phyloP scores from a whole-genome alignment of 2,113 vertebrate species.

The Lipophrys pholis region DNA sequence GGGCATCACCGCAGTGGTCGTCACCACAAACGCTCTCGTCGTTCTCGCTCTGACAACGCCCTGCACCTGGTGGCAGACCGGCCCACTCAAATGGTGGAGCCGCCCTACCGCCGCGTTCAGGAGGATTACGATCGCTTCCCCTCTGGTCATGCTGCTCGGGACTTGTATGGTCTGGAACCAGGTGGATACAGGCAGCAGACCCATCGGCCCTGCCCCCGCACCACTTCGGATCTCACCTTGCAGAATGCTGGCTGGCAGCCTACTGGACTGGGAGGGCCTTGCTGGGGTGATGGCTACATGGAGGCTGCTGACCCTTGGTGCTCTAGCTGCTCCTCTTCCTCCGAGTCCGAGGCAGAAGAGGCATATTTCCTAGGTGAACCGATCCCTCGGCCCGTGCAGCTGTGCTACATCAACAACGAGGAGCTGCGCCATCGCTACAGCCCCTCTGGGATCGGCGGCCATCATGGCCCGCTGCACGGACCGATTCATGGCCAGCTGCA shows the following conservation, averaged over 20 bases:
- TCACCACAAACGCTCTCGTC: slow-evolving; percentile 88
- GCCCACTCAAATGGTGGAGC: slow-evolving; percentile 87
- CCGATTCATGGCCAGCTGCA: slow-evolving; percentile 90
- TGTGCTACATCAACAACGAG: slow-evolving; percentile 94
- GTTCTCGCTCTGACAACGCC: slow-evolving; percentile 95
- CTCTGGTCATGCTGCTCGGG: slow-evolving; percentile 87
- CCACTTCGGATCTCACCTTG: slow-evolving; percentile 95
- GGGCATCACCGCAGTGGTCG: slow-evolving; percentile 86
- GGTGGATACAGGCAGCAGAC: slow-evolving; percentile 85
- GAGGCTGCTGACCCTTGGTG: slow-evolving; percentile 91
- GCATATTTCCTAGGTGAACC: slow-evolving; percentile 95
- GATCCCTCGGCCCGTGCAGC: slow-evolving; percentile 92
- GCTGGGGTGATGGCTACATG: slow-evolving; percentile 82
- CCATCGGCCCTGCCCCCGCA: slow-evolving; percentile 92
- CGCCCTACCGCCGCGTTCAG: slow-evolving; percentile 86
- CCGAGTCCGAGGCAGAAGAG: slow-evolving; percentile 94
- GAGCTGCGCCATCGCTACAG: slow-evolving; percentile 95
- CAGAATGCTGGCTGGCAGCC: slow-evolving; percentile 94
- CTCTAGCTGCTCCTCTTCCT: slow-evolving; percentile 97
- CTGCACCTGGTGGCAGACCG: slow-evolving; percentile 93
- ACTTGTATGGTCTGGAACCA: slow-evolving; percentile 83
- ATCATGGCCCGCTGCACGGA: slow-evolving; percentile 82
- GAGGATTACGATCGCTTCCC: slow-evolving; percentile 92
- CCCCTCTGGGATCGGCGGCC: slow-evolving; percentile 85
- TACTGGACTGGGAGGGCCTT: slow-evolving; percentile 84